phyloP scores from a whole-genome alignment of 2,797 vertebrate species.

The Acanthurus tractus region DNA sequence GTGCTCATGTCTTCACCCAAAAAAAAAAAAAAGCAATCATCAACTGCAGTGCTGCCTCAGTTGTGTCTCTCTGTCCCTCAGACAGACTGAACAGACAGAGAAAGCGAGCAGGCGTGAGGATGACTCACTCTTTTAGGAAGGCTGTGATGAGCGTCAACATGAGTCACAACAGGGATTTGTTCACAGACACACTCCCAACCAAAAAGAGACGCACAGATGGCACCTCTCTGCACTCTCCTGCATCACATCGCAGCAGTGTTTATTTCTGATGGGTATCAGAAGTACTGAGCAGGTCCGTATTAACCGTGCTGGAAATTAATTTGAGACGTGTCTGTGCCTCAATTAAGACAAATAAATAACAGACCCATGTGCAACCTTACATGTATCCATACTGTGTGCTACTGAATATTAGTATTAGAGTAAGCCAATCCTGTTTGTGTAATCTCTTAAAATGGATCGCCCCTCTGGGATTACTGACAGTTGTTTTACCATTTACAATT shows the following conservation, averaged over 20 bases:
- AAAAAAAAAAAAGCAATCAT: slow-evolving; percentile 27
- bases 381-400: not conserved
- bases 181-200: slow-evolving; percentile 61
- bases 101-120: slow-evolving; percentile 57
- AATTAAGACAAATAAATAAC: slow-evolving; percentile 18
- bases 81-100: slow-evolving; percentile 66
- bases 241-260: slow-evolving; percentile 33
- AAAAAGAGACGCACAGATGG: slow-evolving; percentile 76
- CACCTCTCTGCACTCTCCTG: slow-evolving; percentile 50
- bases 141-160: slow-evolving; percentile 70
- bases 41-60: slow-evolving; percentile 32
- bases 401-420: not conserved
- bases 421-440: not conserved
- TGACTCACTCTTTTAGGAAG: slow-evolving; percentile 77
- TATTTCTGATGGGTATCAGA: slow-evolving; percentile 55
- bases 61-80: slow-evolving; percentile 58
- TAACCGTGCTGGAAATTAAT: slow-evolving; percentile 15
- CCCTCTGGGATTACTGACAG: not conserved
- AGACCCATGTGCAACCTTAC: slow-evolving; percentile 1
- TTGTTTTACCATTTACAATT: not conserved
- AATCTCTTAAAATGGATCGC: not conserved
- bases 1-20: not conserved
- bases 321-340: not conserved
- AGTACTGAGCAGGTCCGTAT: slow-evolving; percentile 28
- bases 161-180: slow-evolving; percentile 73